phyloP scores from a whole-genome alignment of 2,797 vertebrate genomes.

The Micrastur ruficollis region DNA sequence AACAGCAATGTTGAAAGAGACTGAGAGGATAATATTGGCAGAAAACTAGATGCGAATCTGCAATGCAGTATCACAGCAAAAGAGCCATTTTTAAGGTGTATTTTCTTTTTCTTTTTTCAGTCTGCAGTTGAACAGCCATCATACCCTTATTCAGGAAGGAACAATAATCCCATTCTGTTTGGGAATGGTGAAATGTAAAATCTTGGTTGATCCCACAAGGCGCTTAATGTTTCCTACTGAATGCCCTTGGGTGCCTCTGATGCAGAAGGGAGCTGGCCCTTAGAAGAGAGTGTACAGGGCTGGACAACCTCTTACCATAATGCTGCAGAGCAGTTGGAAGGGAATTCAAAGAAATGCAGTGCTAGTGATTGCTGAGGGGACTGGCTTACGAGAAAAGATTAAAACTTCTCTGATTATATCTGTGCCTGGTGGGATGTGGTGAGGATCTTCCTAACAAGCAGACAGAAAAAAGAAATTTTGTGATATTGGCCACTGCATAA shows the following conservation, averaged over 20 bases:
- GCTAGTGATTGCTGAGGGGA: not conserved
- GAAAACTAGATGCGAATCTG: not conserved
- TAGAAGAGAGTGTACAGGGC: not conserved
- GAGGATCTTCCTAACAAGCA: not conserved
- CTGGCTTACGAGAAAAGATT: not conserved
- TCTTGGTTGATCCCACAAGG: not conserved
- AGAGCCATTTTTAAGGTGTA: not conserved
- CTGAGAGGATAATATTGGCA: conserved; percentile 6
- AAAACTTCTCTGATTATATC: conserved; percentile 1
- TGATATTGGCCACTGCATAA: not conserved
- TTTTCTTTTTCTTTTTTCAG: not conserved
- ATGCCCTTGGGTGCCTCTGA: not conserved
- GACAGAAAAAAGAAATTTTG: not conserved
- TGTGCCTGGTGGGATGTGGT: not conserved
- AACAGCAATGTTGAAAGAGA: conserved; percentile 8
- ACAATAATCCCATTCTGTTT: not conserved
- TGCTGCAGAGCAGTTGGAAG: not conserved
- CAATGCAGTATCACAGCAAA: not conserved
- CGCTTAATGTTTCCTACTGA: not conserved
- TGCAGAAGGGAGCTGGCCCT: not conserved
- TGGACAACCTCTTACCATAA: not conserved
- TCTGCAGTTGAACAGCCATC: not conserved
- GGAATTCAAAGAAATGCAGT: not conserved
- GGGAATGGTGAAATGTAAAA: not conserved
- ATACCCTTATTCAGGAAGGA: not conserved